Conservation (phyloP, 92 coral and sea anemone genomes). For the Phenganax stokvisi region DNA sequence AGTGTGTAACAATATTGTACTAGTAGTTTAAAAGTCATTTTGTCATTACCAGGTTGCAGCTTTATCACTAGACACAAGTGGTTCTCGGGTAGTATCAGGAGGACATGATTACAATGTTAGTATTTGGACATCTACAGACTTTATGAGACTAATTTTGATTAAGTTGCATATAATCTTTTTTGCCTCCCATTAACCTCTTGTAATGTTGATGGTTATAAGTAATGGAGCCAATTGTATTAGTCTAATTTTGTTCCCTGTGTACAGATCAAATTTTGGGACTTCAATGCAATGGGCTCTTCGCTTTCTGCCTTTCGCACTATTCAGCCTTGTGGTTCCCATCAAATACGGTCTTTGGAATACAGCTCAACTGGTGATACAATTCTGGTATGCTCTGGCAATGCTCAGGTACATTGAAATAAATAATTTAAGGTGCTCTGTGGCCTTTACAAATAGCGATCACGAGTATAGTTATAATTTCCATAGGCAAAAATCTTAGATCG, state of each 20-base stretch:
- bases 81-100: conserved; percentile 85
- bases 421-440: neutral
- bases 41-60: conserved; percentile 67
- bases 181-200: too few species aligned
- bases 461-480: neutral
- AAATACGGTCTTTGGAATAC: conserved; percentile 80
- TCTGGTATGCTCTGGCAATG: conserved; percentile 90
- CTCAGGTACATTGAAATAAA: conserved; percentile 58
- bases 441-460: neutral
- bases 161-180: too few species aligned
- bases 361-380: conserved; percentile 86
- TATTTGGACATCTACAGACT: neutral
- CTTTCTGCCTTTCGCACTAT: conserved; percentile 70
- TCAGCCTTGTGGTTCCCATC: conserved; percentile 94
- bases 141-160: too few species aligned
- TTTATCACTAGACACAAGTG: conserved; percentile 78
- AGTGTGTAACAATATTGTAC: neutral
- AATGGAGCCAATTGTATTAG: neutral
- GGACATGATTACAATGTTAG: conserved; percentile 81
- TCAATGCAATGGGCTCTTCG: conserved; percentile 90
- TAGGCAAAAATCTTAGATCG: conserved; percentile 93
- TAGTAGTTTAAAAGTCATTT: neutral
- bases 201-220: too few species aligned
- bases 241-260: neutral
- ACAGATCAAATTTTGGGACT: conserved; percentile 94